These are phyloP conservation scores for Dysidea cf. avara DNA, from an alignment of 37 sponge, comb jelly and placozoan species.

Conservation along the genomic window DNA sequence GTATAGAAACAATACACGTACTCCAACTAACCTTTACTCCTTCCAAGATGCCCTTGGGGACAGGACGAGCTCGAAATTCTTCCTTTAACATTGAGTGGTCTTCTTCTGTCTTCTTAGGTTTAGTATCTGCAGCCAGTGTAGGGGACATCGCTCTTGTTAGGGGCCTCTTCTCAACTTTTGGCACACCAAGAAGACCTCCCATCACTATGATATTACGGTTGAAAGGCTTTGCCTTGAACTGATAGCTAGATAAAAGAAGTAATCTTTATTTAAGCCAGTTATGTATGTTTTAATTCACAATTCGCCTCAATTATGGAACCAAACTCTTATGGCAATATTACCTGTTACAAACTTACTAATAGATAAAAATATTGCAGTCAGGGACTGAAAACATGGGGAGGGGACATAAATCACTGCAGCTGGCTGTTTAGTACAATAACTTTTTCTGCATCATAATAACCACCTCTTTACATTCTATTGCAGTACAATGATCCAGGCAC, in stretches of 20 bases:
- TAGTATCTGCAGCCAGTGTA: conserved; percentile 35
- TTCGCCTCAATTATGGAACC: not conserved
- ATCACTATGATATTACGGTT: conserved; percentile 49
- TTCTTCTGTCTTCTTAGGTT: too few species aligned
- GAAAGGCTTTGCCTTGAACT: conserved; percentile 72
- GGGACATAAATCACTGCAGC: too few species aligned
- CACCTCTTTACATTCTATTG: too few species aligned
- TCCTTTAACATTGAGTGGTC: not conserved
- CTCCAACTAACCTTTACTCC: conserved; percentile 17
- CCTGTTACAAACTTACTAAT: too few species aligned
- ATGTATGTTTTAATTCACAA: not conserved
- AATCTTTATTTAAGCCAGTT: not conserved
- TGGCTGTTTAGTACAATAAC: too few species aligned
- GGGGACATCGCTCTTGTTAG: conserved; percentile 42
- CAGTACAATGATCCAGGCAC: too few species aligned
- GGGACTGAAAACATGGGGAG: not conserved
- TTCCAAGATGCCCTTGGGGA: conserved; percentile 54
- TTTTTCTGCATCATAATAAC: too few species aligned
- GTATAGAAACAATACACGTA: not conserved
- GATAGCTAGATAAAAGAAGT: conserved; percentile 27
- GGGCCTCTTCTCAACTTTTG: not conserved
- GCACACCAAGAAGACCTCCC: conserved; percentile 56
- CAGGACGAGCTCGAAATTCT: conserved; percentile 46
- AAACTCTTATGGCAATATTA: too few species aligned
- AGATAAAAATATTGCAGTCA: not conserved